phyloP scores from a whole-genome alignment of 2,113 vertebrate species.

The Equus przewalskii region DNA sequence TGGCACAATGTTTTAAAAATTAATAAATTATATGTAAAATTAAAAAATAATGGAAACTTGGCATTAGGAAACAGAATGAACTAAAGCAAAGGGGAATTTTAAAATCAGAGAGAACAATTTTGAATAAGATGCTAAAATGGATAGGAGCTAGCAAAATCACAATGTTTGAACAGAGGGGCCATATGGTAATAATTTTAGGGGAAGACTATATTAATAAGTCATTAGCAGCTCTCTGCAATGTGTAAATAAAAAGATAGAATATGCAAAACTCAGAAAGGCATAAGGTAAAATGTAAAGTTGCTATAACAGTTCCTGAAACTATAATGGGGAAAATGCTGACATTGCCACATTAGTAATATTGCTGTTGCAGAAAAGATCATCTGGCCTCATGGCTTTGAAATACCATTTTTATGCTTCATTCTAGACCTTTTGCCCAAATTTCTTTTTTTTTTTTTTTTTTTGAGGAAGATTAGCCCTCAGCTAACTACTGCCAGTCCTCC shows the following conservation, averaged over 20 bases:
- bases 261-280: background rate
- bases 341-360: background rate
- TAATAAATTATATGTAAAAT: slow-evolving; percentile 31
- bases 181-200: background rate
- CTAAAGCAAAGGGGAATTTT: background rate
- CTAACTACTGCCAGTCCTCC: no score
- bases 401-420: background rate
- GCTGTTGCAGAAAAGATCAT: background rate
- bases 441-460: no score
- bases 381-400: background rate
- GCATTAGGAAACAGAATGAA: background rate
- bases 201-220: background rate
- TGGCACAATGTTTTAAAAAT: background rate
- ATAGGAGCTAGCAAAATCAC: background rate
- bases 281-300: background rate
- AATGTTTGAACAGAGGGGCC: background rate
- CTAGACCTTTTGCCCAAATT: background rate
- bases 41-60: background rate
- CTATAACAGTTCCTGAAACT: background rate
- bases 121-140: background rate
- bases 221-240: background rate
- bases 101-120: background rate
- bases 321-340: background rate
- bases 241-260: background rate
- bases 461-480: no score